A percentile compares a stretch with the other conserved stretches of the same genome.
phyloP scores from a whole-genome alignment of 2,113 vertebrate genomes.

The Apodemus speciosus region DNA sequence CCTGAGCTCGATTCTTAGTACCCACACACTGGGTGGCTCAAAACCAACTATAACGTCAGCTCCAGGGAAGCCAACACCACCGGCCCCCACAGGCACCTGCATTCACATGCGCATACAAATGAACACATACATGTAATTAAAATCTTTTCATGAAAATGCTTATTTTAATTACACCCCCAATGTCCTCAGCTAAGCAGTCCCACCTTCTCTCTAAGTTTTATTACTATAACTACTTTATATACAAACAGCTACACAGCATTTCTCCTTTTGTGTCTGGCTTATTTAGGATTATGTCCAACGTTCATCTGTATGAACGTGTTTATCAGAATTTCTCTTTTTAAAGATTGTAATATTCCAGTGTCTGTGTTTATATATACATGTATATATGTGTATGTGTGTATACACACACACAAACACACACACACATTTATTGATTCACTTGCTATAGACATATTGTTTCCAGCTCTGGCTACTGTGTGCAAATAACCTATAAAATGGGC shows the following conservation, averaged over 20 bases:
- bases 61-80: not conserved
- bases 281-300: not conserved
- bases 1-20: not conserved
- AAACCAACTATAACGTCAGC: not conserved
- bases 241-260: not conserved
- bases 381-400: not conserved
- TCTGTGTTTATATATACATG: not conserved
- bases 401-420: too few relatives aligned
- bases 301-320: not conserved
- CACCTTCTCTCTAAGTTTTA: not conserved
- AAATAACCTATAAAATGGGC: constrained; percentile 28
- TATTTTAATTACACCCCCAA: not conserved
- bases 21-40: not conserved
- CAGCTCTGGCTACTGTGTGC: not conserved
- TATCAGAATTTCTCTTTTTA: not conserved
- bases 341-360: not conserved
- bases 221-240: not conserved
- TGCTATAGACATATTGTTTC: not conserved
- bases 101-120: not conserved
- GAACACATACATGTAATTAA: too few relatives aligned
- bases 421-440: not conserved
- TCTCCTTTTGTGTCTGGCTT: constrained; percentile 1
- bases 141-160: not conserved
- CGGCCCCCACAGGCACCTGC: not conserved
- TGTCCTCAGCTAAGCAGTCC: not conserved